Base-by-base conservation (phyloP, 2,888 invertebrate genomes). In the Onchidella celtica region DNA sequence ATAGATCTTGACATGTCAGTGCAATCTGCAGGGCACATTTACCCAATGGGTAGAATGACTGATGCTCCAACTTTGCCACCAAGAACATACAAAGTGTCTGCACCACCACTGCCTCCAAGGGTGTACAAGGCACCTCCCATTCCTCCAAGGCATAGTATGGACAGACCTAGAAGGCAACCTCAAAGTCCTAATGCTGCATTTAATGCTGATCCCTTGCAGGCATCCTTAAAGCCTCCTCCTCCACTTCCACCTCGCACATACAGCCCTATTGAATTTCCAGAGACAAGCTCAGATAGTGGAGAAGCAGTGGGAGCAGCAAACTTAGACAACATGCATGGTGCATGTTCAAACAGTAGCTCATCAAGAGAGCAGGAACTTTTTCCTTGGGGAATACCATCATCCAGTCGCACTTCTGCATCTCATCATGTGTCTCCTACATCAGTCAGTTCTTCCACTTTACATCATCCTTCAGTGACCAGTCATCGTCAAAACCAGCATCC, bases 161-260 rank as follows among this genome's bases (percentile, higher is more conserved):
- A 90, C 32, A 88, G 87, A 75, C 85, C 84, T 21, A 78, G 83
- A 36, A 79, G 73, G 40, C 76, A 80, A 36, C 61, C 77, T 27
- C 47, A 57, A 17, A 73, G 70, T 61, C 66, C 63, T 38, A 69
- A 66, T 69, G 66, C 83, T 24, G 73, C 66, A 3, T 59, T 75
- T n/a, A 69, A 40, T 14, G 68, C 69, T 24, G 76, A 79, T 32
- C 68, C 65, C 27, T 3, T 70, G 27, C 69, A 74, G 17, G 59
- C 79, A 9, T 29, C 81, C 27, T 83, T 72, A n/a, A 65, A 83
- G 66, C 75, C 82, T 17, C 91, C 91, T 6, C 91, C 90, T 55
- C 91, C 91, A 27, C 84, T 91, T 9, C 91, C 91, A 6, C 91
- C 91, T 14, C 75, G 91, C 72, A 90, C 90, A n/a, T 90, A 90